Evolutionary conservation across 2,888 invertebrate species (phyloP).

Genomic region (Protonemura montana): DNA sequence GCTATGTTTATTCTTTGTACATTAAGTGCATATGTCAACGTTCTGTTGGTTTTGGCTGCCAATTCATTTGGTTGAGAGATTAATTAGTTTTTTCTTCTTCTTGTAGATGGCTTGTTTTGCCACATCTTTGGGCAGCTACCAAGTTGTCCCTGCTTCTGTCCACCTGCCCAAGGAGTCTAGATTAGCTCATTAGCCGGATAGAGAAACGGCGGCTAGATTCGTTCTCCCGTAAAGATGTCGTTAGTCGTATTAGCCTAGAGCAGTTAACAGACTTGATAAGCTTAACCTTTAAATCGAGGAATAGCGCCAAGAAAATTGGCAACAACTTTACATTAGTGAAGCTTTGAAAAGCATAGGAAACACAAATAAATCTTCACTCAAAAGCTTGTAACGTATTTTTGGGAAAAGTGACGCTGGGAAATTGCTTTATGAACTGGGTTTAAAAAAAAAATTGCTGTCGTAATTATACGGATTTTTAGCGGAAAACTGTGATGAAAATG

Average conservation of each 20-base stretch:
- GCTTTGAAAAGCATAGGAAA: neutral
- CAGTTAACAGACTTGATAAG: slow-evolving; percentile 37
- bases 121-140: slow-evolving; percentile 28
- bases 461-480: too few relatives aligned
- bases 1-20: neutral
- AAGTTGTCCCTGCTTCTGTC: slow-evolving; percentile 36
- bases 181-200: slow-evolving; percentile 32
- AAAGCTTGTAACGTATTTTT: too few relatives aligned
- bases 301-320: neutral
- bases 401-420: too few relatives aligned
- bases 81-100: slow-evolving; percentile 27
- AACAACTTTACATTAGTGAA: neutral
- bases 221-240: slow-evolving; percentile 29
- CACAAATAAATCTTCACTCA: neutral
- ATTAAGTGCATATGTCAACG: slow-evolving; percentile 38
- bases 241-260: slow-evolving; percentile 26
- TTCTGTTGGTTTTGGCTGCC: neutral
- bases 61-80: slow-evolving; percentile 24
- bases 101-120: slow-evolving; percentile 20
- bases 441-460: too few relatives aligned
- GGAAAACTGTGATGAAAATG: too few relatives aligned
- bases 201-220: slow-evolving; percentile 18
- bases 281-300: neutral
- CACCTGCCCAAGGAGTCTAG: slow-evolving; percentile 8
- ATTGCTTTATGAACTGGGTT: too few relatives aligned